These are phyloP conservation scores for Corythornis cristatus DNA, from an alignment of 2,113 vertebrate genomes.

Conservation along the genomic window DNA sequence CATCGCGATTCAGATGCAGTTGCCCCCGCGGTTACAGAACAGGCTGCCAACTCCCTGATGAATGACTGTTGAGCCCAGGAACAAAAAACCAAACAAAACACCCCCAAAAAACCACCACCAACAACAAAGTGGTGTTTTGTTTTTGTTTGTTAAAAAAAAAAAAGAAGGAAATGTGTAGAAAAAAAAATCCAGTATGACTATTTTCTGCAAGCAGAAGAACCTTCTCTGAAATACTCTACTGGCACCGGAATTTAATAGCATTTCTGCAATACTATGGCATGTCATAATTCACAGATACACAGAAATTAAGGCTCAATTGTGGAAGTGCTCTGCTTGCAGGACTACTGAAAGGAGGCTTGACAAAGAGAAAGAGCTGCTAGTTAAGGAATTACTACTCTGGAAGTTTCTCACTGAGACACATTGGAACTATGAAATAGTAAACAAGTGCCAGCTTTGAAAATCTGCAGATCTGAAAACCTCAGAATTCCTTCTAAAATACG, in stretches of 20 bases:
- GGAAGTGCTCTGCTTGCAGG: neutral
- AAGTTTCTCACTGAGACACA: neutral
- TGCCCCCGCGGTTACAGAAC: slow-evolving; percentile 5
- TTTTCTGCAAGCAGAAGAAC: neutral
- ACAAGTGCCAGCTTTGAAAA: neutral
- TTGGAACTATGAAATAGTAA: neutral
- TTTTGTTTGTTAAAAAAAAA: neutral
- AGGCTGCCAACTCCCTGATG: neutral
- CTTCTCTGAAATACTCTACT: neutral
- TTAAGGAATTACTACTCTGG: neutral
- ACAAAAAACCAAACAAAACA: neutral
- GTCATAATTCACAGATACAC: neutral
- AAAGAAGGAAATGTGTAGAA: neutral
- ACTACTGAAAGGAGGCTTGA: neutral
- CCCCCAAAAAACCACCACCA: too few species aligned
- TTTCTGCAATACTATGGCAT: neutral
- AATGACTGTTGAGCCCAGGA: neutral
- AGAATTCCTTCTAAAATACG: neutral
- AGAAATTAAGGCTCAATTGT: neutral
- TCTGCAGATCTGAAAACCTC: neutral
- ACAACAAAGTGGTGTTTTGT: too few species aligned
- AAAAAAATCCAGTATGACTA: neutral
- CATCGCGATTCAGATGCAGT: neutral
- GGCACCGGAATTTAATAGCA: neutral
- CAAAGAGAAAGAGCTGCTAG: neutral